Base-by-base conservation (phyloP, 2,113 vertebrate species). In the Actenoides hombroni region DNA sequence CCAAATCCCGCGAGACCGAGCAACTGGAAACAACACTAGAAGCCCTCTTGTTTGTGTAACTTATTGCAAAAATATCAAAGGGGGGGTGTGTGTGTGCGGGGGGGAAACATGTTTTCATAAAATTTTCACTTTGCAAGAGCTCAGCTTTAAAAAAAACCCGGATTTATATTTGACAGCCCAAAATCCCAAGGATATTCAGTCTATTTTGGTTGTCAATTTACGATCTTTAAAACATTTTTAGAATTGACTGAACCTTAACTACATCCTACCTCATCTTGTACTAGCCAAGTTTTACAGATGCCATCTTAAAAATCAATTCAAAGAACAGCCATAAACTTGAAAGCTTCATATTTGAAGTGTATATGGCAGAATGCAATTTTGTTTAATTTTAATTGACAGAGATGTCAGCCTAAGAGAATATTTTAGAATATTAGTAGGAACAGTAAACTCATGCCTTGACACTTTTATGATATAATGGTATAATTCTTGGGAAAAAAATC, bases 371-470 rank as follows among this genome's bases (percentile, higher is more conserved):
- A 98, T 97, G 98, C 98, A 98, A 97, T 98, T 98, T 97, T 97
- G 97, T 98, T 98, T 98, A 98, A 98, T 98, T 98, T 98, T 98
- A 98, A 98, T 98, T 98, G 98, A 98, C 98, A 98, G 97, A 97
- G 98, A 98, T 98, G 97, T 98, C 98, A 98, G 97, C 97, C 92
- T 95, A 93, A 97, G 97, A 98, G 98, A 98, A 98, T 98, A 98
- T 98, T 98, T 98, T 98, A 98, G 97, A 98, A 98, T 98, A 98
- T 98, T 98, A 98, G 98, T 80, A 97, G 95, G 98, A 98, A 98
- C 97, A 97, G 98, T 98, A 98, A 98, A 98, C 98, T 97, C 97
- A 59, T 91, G 97, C 90, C 97, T 98, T 98, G 98, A 98, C 98
- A 98, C 92, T 98, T 98, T 98, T 98, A 98, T 98, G 98, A 97